A percentile compares a stretch with the other conserved stretches of the same genome.
Evolutionary conservation across 1,140 invertebrate genomes (phyloP).

Genomic region (Adoxophyes honmai): DNA sequence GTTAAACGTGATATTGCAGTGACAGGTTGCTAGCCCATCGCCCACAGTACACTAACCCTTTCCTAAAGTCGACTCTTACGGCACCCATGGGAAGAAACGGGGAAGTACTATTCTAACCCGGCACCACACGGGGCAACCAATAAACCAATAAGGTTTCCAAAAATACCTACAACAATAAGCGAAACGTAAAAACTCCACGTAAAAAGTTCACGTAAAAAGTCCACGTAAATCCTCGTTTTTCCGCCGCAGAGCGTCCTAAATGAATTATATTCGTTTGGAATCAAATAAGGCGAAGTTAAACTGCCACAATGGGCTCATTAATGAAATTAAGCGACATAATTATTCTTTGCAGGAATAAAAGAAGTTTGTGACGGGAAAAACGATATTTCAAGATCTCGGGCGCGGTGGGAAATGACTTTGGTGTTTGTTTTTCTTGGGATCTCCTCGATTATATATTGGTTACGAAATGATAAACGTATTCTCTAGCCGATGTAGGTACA

Average conservation of each 20-base stretch:
- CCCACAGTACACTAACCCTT: too few relatives aligned
- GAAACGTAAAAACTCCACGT: slow-evolving; percentile 20
- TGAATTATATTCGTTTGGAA: slow-evolving; percentile 45
- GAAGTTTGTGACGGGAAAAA: slow-evolving; percentile 1
- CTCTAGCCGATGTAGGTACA: too few relatives aligned
- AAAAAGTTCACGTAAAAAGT: slow-evolving; percentile 29
- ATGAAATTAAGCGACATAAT: slow-evolving; percentile 54
- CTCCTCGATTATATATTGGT: too few relatives aligned
- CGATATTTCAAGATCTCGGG: slow-evolving; percentile 9
- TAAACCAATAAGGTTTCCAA: too few relatives aligned
- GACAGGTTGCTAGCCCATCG: too few relatives aligned
- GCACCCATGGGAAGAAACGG: too few relatives aligned
- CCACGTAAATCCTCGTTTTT: slow-evolving; percentile 34
- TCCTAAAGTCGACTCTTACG: too few relatives aligned
- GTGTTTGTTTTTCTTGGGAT: not conserved
- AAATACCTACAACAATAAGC: too few relatives aligned
- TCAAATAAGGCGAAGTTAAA: slow-evolving; percentile 39
- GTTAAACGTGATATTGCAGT: too few relatives aligned
- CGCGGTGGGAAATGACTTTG: not conserved
- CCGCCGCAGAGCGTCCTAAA: slow-evolving; percentile 34
- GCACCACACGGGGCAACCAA: too few relatives aligned
- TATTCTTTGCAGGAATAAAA: slow-evolving; percentile 45
- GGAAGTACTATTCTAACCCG: too few relatives aligned
- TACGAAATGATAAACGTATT: too few relatives aligned
- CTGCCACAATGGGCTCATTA: slow-evolving; percentile 38